A percentile compares a stretch with the other conserved stretches of the same genome.
Evolutionary conservation across 2,797 vertebrate species (phyloP).

Genomic region (Karalla daura): DNA sequence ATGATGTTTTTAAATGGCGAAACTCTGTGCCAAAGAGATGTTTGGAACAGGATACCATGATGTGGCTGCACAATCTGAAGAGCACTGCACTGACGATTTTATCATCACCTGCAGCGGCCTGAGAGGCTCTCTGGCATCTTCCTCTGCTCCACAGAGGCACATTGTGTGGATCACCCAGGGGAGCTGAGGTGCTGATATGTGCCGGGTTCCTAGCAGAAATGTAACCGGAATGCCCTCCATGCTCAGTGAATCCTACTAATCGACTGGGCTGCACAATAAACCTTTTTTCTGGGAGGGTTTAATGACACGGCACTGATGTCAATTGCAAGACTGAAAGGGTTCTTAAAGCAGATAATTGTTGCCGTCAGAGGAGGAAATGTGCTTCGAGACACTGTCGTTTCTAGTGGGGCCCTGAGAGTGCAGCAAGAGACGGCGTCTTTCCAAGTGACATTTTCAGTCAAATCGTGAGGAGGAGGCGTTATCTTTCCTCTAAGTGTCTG

Average conservation of each 20-base stretch:
- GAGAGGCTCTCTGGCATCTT: constrained; percentile 12
- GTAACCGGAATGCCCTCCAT: constrained; percentile 48
- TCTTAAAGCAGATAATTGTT: constrained; percentile 68
- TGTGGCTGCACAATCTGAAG: too few relatives aligned
- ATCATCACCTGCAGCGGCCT: not conserved
- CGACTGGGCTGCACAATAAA: constrained; percentile 46
- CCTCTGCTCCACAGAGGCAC: constrained; percentile 8
- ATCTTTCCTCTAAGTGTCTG: constrained; percentile 51
- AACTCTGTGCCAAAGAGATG: too few relatives aligned
- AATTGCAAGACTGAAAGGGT: constrained; percentile 40
- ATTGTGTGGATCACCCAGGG: constrained; percentile 10
- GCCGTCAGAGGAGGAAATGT: constrained; percentile 54
- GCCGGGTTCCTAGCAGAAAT: constrained; percentile 24
- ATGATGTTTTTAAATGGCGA: too few relatives aligned
- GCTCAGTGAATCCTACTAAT: constrained; percentile 61
- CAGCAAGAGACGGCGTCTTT: constrained; percentile 39
- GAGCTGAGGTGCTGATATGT: constrained; percentile 25
- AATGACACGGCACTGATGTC: constrained; percentile 64
- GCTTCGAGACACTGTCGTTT: constrained; percentile 43
- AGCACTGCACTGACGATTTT: too few relatives aligned
- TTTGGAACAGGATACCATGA: too few relatives aligned
- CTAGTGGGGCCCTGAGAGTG: constrained; percentile 15
- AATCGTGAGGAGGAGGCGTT: constrained; percentile 17
- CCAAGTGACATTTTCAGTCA: constrained; percentile 56
- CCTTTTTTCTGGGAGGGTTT: constrained; percentile 57